Base-by-base conservation (phyloP, 1,140 invertebrate genomes). In the Pogonomyrmex californicus region DNA sequence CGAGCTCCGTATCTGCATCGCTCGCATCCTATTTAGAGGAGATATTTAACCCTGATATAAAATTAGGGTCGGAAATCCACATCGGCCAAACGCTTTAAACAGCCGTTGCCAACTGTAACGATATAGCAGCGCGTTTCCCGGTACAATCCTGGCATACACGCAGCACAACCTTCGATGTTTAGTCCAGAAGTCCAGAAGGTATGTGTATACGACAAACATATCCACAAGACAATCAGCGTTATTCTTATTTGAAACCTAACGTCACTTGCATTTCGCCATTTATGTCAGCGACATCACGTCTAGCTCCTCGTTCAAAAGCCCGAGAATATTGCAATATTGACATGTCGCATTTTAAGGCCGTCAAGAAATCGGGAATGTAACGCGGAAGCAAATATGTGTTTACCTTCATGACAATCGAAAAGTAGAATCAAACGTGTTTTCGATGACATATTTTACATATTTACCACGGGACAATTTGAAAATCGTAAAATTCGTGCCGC, bases 41-140 rank as follows among this genome's bases (percentile, higher is more conserved):
- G 7, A 30, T 60, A 60, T 73, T 83, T 73, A 83, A 73, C 30
- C 30, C 68, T 60, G 68, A 75, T 23, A 83, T 73, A 75, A 60
- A 73, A 75, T 83, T 75, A 75, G 68, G 68, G 17, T 0, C 44
- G n/a, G 60, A 71, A 83, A 83, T 75, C n/a, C 3, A 36, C 30
- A n/a, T 73, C 30, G 33, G 79, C 68, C 30, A 83, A 60, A 83
- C 23, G 0, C 58, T 83, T 73, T 23, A 12, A 14, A 71, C 36
- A 51, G 47, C 49, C 14, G 36, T 23, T 70, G 77, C 36, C 77
- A 70, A 30, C 51, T 79, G 12, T 12, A 78, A 10, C 14, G 4
- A 41, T 14, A 41, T n/a, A 41, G 14, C 14, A 4, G 2, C 23
- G n/a, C 0, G 36, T 1, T n/a, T 30, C 1, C 41, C 30, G 1